phyloP scores from a whole-genome alignment of 2,797 vertebrate genomes.

The Anabacerthia variegaticeps region DNA sequence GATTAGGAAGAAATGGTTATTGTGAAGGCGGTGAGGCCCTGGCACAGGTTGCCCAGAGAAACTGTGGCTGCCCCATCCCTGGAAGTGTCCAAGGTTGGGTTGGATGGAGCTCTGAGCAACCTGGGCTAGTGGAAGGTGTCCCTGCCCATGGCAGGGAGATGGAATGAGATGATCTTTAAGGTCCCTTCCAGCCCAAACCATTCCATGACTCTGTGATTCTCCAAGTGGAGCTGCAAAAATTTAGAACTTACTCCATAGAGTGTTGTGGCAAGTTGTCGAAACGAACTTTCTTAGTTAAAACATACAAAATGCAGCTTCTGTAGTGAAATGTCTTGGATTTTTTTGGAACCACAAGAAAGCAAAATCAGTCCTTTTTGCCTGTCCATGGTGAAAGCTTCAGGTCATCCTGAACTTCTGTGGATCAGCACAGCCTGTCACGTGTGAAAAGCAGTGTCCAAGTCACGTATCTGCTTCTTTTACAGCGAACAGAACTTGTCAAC shows the following conservation, averaged over 20 bases:
- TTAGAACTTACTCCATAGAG: not conserved
- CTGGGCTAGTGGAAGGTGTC: not conserved
- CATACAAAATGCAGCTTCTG: not conserved
- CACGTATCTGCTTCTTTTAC: conserved; percentile 19
- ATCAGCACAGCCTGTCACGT: not conserved
- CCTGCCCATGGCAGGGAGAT: not conserved
- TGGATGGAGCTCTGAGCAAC: not conserved
- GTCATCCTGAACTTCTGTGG: not conserved
- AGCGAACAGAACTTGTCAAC: conserved; percentile 71
- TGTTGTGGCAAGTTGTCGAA: not conserved
- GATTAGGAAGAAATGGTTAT: not conserved
- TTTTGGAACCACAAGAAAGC: not conserved
- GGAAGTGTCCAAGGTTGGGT: not conserved
- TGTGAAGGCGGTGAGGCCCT: not conserved
- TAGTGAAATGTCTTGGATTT: not conserved
- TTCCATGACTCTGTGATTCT: not conserved
- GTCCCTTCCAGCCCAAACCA: not conserved
- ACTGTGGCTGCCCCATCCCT: not conserved
- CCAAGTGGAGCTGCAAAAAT: not conserved
- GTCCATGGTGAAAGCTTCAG: not conserved
- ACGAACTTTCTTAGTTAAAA: not conserved
- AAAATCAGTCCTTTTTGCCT: not conserved
- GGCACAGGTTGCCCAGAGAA: not conserved
- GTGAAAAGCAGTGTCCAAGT: not conserved
- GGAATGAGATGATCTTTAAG: not conserved